Conservation (phyloP, 2,888 invertebrate species). For the Andrena praecox region DNA sequence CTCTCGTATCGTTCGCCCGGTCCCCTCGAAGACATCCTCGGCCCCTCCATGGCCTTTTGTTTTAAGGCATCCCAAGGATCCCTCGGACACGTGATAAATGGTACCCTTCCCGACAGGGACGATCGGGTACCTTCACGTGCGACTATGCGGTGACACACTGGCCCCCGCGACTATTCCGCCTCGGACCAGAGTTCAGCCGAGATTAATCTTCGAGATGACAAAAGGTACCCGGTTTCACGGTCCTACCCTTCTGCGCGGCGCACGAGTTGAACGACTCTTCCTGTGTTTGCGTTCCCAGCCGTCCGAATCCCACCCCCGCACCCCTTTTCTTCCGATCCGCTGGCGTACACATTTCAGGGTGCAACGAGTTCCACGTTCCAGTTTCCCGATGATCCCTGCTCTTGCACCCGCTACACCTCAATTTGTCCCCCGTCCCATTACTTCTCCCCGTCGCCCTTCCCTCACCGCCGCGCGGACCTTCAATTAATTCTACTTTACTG, state of each 20-base stretch:
- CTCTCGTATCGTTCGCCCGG: slow-evolving; percentile 32
- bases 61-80: slow-evolving; percentile 81
- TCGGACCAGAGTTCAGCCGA: slow-evolving; percentile 34
- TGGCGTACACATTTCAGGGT: too few relatives aligned
- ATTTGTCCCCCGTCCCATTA: slow-evolving; percentile 34
- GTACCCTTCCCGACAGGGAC: slow-evolving; percentile 70
- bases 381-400: neutral
- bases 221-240: slow-evolving; percentile 28
- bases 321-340: too few relatives aligned
- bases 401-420: neutral
- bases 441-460: slow-evolving; percentile 1
- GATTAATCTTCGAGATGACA: slow-evolving; percentile 60
- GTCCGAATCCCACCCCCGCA: too few relatives aligned
- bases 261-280: neutral
- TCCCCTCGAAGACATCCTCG: slow-evolving; percentile 75
- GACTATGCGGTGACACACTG: slow-evolving; percentile 69
- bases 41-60: slow-evolving; percentile 82
- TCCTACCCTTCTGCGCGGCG: neutral
- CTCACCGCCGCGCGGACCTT: slow-evolving; percentile 14
- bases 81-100: slow-evolving; percentile 81
- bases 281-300: neutral
- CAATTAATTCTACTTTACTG: slow-evolving; percentile 26
- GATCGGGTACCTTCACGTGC: slow-evolving; percentile 71
- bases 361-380: neutral
- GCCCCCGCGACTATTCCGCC: slow-evolving; percentile 56